These are phyloP conservation scores for Genyomyrus donnyi DNA, from an alignment of 2,113 vertebrate genomes.

Conservation along the genomic window DNA sequence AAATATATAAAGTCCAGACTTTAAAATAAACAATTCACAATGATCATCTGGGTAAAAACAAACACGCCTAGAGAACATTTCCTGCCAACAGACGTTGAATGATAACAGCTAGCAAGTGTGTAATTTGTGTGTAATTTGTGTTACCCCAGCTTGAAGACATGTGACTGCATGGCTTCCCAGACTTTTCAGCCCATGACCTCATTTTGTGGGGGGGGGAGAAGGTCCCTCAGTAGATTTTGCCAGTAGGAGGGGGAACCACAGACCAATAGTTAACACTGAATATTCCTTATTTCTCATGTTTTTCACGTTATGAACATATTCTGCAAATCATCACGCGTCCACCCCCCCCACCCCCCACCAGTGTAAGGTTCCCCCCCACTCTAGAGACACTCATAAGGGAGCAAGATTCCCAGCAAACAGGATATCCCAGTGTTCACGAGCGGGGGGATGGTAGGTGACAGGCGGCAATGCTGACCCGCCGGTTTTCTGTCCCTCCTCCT, in stretches of 20 bases:
- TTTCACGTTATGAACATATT: no score
- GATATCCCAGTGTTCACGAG: not conserved
- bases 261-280: not conserved
- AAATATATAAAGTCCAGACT: slow-evolving; percentile 63
- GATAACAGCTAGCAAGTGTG: not conserved
- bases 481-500: not conserved
- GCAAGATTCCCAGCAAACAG: not conserved
- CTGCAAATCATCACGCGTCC: not conserved
- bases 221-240: no score
- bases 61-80: slow-evolving; percentile 5
- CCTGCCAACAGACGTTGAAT: slow-evolving; percentile 3
- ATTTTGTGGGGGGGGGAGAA: not conserved
- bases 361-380: not conserved
- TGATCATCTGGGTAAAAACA: slow-evolving; percentile 24
- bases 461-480: not conserved
- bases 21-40: slow-evolving; percentile 49
- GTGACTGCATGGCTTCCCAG: not conserved
- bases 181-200: not conserved
- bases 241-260: not conserved
- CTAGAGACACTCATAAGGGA: not conserved
- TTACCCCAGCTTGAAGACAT: not conserved
- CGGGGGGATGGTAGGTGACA: not conserved
- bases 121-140: not conserved
- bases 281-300: not conserved
- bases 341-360: not conserved